phyloP scores from a whole-genome alignment of 2,888 invertebrate genomes.

The Eumacrocentrus americanus region DNA sequence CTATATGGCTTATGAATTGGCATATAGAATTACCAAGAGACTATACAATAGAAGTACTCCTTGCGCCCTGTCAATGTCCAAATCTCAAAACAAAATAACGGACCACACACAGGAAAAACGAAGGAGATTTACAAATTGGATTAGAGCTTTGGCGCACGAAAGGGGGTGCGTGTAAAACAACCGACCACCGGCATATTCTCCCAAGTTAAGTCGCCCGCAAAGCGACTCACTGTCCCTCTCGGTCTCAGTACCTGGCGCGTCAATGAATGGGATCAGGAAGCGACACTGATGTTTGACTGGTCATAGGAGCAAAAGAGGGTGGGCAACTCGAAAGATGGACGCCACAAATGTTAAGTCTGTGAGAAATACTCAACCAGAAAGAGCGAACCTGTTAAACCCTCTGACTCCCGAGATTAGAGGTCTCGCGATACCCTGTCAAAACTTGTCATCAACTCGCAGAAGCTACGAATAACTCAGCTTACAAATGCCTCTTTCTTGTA shows the following conservation, averaged over 20 bases:
- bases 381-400: slow-evolving; percentile 45
- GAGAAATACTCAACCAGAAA: slow-evolving; percentile 22
- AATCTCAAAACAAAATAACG: slow-evolving; percentile 41
- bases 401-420: slow-evolving; percentile 51
- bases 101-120: slow-evolving; percentile 32
- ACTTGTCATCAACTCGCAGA: slow-evolving; percentile 53
- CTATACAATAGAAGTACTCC: too few species aligned
- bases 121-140: slow-evolving; percentile 55
- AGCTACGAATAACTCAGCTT: not conserved
- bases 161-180: slow-evolving; percentile 49
- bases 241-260: slow-evolving; percentile 8
- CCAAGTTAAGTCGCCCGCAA: slow-evolving; percentile 32
- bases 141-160: slow-evolving; percentile 40
- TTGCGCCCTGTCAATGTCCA: too few species aligned
- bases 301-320: not conserved
- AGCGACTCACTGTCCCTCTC: slow-evolving; percentile 20
- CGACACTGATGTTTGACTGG: not conserved
- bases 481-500: too few species aligned
- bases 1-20: too few species aligned
- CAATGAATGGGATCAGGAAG: slow-evolving; percentile 1
- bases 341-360: slow-evolving; percentile 19
- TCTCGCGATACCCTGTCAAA: slow-evolving; percentile 54
- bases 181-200: slow-evolving; percentile 33
- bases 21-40: too few species aligned
- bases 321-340: slow-evolving; percentile 15